Evolutionary conservation across 2,113 vertebrate genomes (phyloP), one percentile per base, ranked within the genome.

Genomic region (Coptodon rendalli): DNA sequence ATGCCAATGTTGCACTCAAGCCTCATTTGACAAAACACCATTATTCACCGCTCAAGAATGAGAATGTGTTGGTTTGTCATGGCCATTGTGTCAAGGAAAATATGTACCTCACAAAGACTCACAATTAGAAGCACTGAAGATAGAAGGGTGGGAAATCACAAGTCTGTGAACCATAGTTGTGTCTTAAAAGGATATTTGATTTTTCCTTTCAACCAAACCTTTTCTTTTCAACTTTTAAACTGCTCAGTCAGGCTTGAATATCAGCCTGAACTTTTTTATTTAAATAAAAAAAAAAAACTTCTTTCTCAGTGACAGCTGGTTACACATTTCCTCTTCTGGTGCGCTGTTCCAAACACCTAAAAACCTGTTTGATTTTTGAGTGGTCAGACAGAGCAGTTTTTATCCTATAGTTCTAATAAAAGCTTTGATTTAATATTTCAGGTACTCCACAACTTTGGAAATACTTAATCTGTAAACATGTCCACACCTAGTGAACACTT

Each of bases 121-220:
- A 61, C 68, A 45, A 73, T 63, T 63, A 11, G 17, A 45, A 45
- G 40, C 2, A 1, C 14, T 45, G 22, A 73, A 73, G 22, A 27
- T 6, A 29, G 4, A 27, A 76, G 9, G 40, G 0, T 76, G 68
- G 24, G 29, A 29, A 76, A 48, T 48, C 40, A 29, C 40, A 76
- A 17, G 14, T 27, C 22, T 48, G 40, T 19, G 13, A 48, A 29
- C 40, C 22, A 27, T 0, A 13, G n/a, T 27, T 71, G 13, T 71
- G 38, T 71, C 38, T 71, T 71, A 43, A 71, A 43, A 71, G 36
- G n/a, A 71, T 16, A 71, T 71, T 73, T 24, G 5, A 48, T 76
- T 1, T 48, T 76, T 66, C 9, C 61, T 2, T 66, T 66, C 17
- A 36, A 63, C 31, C 59, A 34, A 36, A 63, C 31, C 0, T 27